phyloP scores from a whole-genome alignment of 2,797 vertebrate genomes.

The Ispidina picta region DNA sequence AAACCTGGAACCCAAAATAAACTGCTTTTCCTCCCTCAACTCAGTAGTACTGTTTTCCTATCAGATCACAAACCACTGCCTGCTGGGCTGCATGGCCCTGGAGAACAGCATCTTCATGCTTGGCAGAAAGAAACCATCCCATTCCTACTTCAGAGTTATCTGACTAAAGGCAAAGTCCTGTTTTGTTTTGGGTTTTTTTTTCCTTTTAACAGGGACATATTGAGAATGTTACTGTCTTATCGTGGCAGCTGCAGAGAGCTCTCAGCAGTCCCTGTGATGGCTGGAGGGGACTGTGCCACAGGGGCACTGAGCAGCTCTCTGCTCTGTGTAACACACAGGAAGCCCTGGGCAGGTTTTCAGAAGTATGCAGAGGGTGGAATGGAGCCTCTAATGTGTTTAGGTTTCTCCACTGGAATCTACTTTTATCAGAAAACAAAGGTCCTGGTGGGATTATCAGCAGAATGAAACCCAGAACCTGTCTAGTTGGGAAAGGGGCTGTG shows the following conservation, averaged over 20 bases:
- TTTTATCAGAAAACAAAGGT: conserved; percentile 76
- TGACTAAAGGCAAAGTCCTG: background rate
- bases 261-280: conserved; percentile 71
- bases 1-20: background rate
- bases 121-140: background rate
- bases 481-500: conserved; percentile 63
- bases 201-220: conserved; percentile 29
- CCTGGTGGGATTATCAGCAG: conserved; percentile 76
- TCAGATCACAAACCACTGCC: background rate
- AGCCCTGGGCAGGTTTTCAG: conserved; percentile 24
- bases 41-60: rapidly evolving
- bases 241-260: conserved; percentile 74
- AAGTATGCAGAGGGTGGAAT: conserved; percentile 31
- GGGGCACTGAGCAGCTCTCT: conserved; percentile 55
- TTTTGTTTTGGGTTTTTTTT: background rate
- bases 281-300: background rate
- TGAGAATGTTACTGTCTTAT: conserved; percentile 82
- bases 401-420: conserved; percentile 82
- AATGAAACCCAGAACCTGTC: conserved; percentile 79
- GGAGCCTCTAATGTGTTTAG: conserved; percentile 81
- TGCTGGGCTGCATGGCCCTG: background rate
- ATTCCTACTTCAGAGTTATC: rapidly evolving
- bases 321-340: conserved; percentile 74
- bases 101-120: background rate
- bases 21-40: background rate